Percentiles rank a stretch among this genome's conserved stretches.
Evolutionary conservation across 2,797 vertebrate genomes (phyloP).

Genomic region (Hirundo rustica): DNA sequence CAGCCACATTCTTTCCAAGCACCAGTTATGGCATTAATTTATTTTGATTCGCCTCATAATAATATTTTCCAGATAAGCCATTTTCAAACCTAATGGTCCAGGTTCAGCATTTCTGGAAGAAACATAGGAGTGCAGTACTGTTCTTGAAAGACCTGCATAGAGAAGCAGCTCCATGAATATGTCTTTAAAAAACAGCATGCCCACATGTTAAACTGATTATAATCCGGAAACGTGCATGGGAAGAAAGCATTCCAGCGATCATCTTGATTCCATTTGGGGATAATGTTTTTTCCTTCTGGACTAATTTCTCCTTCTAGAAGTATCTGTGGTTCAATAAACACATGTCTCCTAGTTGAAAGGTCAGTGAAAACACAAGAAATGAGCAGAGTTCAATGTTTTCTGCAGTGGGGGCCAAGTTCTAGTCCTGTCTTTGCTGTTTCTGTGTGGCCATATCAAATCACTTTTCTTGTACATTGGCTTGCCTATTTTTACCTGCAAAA

Average conservation of each 20-base stretch:
- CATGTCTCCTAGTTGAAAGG: not conserved
- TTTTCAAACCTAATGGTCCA: not conserved
- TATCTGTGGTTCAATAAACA: not conserved
- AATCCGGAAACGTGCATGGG: not conserved
- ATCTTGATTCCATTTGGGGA: not conserved
- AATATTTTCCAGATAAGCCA: conserved; percentile 26
- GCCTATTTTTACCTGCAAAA: not conserved
- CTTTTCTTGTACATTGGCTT: not conserved
- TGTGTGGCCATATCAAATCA: not conserved
- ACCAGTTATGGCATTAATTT: conserved; percentile 28
- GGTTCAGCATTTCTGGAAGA: not conserved
- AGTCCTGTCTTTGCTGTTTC: not conserved
- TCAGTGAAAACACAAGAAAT: not conserved
- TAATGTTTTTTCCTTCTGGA: conserved; percentile 26
- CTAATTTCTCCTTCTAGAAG: not conserved
- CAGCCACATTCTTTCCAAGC: conserved; percentile 43
- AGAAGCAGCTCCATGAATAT: not conserved
- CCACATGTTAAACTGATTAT: not conserved
- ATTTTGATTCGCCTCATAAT: not conserved
- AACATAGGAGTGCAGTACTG: not conserved
- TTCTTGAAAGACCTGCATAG: not conserved
- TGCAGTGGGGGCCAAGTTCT: not conserved
- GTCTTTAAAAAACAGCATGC: not conserved
- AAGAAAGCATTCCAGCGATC: not conserved
- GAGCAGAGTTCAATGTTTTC: not conserved